Evolutionary conservation across 2,797 vertebrate species (phyloP).

Genomic region (Synaphobranchus kaupii): DNA sequence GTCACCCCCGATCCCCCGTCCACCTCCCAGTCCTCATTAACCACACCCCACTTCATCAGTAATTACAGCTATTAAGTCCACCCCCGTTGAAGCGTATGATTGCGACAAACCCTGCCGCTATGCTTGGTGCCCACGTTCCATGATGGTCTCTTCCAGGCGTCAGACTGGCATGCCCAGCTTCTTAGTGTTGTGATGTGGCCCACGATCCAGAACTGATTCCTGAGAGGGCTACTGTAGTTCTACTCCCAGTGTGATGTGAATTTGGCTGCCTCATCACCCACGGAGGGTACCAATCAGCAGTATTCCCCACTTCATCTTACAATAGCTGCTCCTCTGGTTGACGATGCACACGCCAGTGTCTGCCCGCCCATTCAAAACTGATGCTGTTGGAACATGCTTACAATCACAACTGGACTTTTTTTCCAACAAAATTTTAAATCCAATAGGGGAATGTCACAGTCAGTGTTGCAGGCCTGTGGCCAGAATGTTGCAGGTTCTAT

Average conservation of each 20-base stretch:
- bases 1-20: neutral
- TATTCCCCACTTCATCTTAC: neutral
- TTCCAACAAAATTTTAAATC: neutral
- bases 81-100: neutral
- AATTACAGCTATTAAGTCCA: neutral
- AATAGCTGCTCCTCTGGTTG: too few species aligned
- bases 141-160: neutral
- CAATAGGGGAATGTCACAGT: neutral
- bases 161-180: neutral
- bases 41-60: neutral
- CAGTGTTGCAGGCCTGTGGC: neutral
- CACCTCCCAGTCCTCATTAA: neutral
- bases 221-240: neutral
- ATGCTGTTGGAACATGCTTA: too few species aligned
- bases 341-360: too few species aligned
- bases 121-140: neutral
- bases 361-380: neutral
- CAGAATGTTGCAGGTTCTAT: neutral
- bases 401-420: neutral
- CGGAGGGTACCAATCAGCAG: neutral
- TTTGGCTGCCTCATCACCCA: slow-evolving; percentile 1
- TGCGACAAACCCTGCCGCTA: neutral
- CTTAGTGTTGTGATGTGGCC: neutral
- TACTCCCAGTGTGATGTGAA: neutral
- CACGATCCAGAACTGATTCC: neutral